Percentiles rank a stretch among this genome's conserved stretches.
phyloP scores from a whole-genome alignment of 2,797 vertebrate genomes.

The Tapirus indicus region DNA sequence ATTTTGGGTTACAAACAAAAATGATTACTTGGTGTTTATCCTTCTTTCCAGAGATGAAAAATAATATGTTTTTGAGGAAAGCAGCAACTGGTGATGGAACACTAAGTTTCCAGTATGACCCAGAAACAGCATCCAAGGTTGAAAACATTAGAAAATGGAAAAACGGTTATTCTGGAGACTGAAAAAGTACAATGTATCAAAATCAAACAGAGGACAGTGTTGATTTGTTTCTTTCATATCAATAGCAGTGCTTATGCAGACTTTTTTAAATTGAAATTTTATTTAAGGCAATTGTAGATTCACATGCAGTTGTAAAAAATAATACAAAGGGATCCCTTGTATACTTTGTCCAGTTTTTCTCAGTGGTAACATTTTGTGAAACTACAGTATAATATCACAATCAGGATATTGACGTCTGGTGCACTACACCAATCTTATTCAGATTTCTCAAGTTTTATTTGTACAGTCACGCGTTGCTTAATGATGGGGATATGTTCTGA shows the following conservation, averaged over 20 bases:
- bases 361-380: slow-evolving; percentile 44
- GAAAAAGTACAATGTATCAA: slow-evolving; percentile 50
- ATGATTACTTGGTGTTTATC: slow-evolving; percentile 52
- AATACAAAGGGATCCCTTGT: slow-evolving; percentile 44
- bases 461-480: not conserved
- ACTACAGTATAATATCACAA: not conserved
- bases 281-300: slow-evolving; percentile 59
- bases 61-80: slow-evolving; percentile 63
- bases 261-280: slow-evolving; percentile 42
- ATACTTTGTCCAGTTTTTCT: not conserved
- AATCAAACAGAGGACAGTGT: slow-evolving; percentile 54
- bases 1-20: slow-evolving; percentile 31
- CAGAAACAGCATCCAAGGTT: slow-evolving; percentile 64
- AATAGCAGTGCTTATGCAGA: slow-evolving; percentile 18
- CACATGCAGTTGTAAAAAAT: slow-evolving; percentile 1
- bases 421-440: not conserved
- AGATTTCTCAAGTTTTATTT: not conserved
- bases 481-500: too few relatives aligned
- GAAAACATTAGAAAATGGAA: slow-evolving; percentile 57
- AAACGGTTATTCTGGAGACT: slow-evolving; percentile 5
- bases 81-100: slow-evolving; percentile 43
- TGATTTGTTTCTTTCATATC: slow-evolving; percentile 65
- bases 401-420: not conserved
- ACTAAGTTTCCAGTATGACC: slow-evolving; percentile 59
- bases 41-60: slow-evolving; percentile 52